Base-by-base conservation (phyloP, 2,888 invertebrate species). In the Agriotes lineatus region DNA sequence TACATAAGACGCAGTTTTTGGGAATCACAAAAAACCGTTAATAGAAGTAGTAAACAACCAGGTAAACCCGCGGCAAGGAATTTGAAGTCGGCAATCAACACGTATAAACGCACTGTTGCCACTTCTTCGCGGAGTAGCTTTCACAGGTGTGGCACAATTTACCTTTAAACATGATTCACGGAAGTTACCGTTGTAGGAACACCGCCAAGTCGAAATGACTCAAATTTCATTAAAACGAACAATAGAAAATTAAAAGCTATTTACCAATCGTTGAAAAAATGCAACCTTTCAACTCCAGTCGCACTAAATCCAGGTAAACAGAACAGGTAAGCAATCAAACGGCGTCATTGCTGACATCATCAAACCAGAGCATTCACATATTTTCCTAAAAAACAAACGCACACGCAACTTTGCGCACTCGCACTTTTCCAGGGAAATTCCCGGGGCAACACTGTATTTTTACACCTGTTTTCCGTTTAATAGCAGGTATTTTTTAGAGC, bases 141-240 rank as follows among this genome's bases (percentile, higher is more conserved):
- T 73, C 74, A 76, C 78, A 78, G 78, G 78, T 77, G 78, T 78
- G 78, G 78, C 76, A 44, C 42, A 45, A 52, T 67, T 57, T 66
- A 69, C 61, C 64, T 67, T 61, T 60, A 67, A 66, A 56, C 18
- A 22, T 20, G 12, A 39, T 20, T 35, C 20, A 39, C 22, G 10
- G 14, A n/a, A 18, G 5, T 12, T 1, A 52, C n/a, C 1, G 16
- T 10, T 25, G 18, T 1, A 9, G 2, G 9, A 2, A 7, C 14
- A 6, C 18, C 6, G 42, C 25, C 12, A 22, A 50, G 25, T 16
- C n/a, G 4, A 14, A 48, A 48, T 12, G 14, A 1, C 6, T 20
- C 18, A 48, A 48, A 48, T n/a, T n/a, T 20, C 12, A 19, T 6
- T 19, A 48, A 19, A 19, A n/a, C n/a, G n/a, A 48, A 22, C 16